These are phyloP conservation scores for Pogona vitticeps DNA, from an alignment of 2,113 vertebrate genomes.

Conservation along the genomic window DNA sequence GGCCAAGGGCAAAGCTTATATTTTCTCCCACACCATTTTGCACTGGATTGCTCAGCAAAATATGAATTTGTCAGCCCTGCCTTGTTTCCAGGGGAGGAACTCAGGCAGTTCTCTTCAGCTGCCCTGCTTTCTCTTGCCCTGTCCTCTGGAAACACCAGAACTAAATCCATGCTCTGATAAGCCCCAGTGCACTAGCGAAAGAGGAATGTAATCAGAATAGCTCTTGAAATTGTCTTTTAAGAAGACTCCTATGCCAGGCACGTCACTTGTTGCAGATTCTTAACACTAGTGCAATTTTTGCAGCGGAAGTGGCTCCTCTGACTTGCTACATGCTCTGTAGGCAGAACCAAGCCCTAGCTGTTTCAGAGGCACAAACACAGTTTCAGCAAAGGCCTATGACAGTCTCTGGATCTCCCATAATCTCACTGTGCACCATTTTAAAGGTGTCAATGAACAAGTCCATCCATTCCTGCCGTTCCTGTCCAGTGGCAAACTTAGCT, in stretches of 20 bases:
- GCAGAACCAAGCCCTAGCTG: not conserved
- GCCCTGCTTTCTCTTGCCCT: not conserved
- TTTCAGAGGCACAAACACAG: not conserved
- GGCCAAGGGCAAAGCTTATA: not conserved
- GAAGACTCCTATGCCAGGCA: conserved; percentile 43
- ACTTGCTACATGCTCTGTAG: not conserved
- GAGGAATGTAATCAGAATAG: fast-evolving
- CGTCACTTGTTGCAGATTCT: not conserved
- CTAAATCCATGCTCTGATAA: not conserved
- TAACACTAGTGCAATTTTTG: not conserved
- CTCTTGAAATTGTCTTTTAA: not conserved
- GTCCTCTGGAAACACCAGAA: not conserved
- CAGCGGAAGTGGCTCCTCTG: not conserved
- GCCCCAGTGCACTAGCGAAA: not conserved
- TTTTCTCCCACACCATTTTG: not conserved
- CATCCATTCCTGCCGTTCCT: conserved; percentile 93
- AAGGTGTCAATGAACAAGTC: conserved; percentile 95
- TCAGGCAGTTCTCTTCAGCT: not conserved
- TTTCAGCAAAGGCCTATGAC: conserved; percentile 85
- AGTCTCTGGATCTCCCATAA: conserved; percentile 89
- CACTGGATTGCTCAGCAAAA: not conserved
- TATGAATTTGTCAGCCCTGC: not conserved
- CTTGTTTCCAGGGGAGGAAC: not conserved
- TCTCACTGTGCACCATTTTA: conserved; percentile 93
- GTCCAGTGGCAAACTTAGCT: conserved; percentile 92